A percentile compares a stretch with the other conserved stretches of the same genome.
phyloP scores from a whole-genome alignment of 2,113 vertebrate genomes.

The Gymnobelideus leadbeateri region DNA sequence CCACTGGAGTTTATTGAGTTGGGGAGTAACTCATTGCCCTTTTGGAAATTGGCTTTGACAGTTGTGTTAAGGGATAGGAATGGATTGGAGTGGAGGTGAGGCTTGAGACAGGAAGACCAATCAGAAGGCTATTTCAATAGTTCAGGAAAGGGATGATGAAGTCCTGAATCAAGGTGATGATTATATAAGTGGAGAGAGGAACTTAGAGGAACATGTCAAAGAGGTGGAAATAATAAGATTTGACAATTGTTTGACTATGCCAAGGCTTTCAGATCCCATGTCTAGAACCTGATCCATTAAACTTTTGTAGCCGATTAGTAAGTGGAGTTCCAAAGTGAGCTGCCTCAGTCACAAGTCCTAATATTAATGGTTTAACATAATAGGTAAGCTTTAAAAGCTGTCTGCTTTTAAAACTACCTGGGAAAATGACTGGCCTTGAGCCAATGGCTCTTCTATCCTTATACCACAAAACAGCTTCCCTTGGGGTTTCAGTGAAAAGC shows the following conservation, averaged over 20 bases:
- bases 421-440: slow-evolving; percentile 49
- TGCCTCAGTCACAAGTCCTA: neutral
- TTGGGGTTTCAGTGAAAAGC: slow-evolving; percentile 37
- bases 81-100: neutral
- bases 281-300: neutral
- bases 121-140: neutral
- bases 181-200: neutral
- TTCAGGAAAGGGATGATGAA: neutral
- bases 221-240: neutral
- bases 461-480: slow-evolving; percentile 46
- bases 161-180: neutral
- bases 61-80: neutral
- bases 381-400: slow-evolving; percentile 16
- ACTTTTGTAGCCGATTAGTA: neutral
- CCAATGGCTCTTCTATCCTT: slow-evolving; percentile 43
- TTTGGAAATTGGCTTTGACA: neutral
- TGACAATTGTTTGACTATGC: neutral
- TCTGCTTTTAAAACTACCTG: slow-evolving; percentile 42
- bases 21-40: neutral
- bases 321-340: neutral
- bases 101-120: neutral
- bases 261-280: neutral
- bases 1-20: neutral
- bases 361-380: neutral
- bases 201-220: neutral